Base-by-base conservation (phyloP, 2,888 invertebrate species). In the Epiblema foenella region DNA sequence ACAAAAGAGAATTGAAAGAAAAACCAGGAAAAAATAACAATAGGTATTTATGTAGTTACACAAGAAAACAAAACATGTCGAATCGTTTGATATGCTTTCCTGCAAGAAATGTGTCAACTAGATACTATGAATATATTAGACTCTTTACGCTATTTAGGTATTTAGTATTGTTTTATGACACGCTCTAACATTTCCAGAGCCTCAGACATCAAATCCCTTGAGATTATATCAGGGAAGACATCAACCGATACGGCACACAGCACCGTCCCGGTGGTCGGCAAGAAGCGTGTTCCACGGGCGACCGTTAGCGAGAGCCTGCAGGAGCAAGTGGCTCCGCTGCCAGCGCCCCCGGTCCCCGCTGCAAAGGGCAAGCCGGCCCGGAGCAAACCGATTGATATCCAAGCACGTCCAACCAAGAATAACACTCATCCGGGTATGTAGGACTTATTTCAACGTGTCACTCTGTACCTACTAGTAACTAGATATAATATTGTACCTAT, bases 121-220 rank as follows among this genome's bases (percentile, higher is more conserved):
- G n/a, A n/a, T n/a, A n/a, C n/a, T n/a, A n/a, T n/a, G n/a, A n/a
- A n/a, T n/a, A n/a, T n/a, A n/a, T n/a, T n/a, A n/a, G n/a, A n/a
- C n/a, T n/a, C n/a, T n/a, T n/a, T n/a, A n/a, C n/a, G n/a, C n/a
- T n/a, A n/a, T n/a, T n/a, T n/a, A n/a, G n/a, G n/a, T n/a, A n/a
- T n/a, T n/a, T n/a, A n/a, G n/a, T n/a, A 24, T 3, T 24, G 1
- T 24, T 24, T 4, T 24, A 24, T 24, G 4, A 24, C 24, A 3
- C 4, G 4, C 24, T 3, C 1, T 4, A 24, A 24, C 17, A 2
- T 17, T 29, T 72, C 9, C 85, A 96, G 96, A 84, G 96, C 96
- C 46, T 93, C 94, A 64, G 97, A 97, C 80, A 97, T 98, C 72
- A 90, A 95, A 75, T 95, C 96, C 76, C 92, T 98, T 78, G 95